Evolutionary conservation across 2,113 vertebrate genomes (phyloP).

Genomic region (Silurus asotus): DNA sequence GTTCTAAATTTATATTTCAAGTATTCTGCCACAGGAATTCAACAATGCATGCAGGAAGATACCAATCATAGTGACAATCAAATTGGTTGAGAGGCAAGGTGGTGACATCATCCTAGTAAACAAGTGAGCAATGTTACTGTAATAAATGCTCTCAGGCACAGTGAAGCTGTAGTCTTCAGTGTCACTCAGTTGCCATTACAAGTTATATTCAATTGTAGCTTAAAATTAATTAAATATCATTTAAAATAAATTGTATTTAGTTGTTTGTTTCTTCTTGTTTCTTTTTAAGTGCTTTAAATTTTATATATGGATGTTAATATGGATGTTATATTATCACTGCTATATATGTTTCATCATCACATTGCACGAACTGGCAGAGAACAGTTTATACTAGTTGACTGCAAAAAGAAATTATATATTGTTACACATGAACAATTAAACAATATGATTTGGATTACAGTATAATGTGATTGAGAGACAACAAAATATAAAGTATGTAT

Average conservation of each 20-base stretch:
- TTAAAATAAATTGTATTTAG: not conserved
- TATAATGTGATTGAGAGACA: not conserved
- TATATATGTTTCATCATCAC: conserved; percentile 23
- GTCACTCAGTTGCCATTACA: not conserved
- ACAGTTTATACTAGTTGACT: not conserved
- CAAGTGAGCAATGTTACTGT: not conserved
- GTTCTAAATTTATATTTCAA: not conserved
- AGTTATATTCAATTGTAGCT: conserved; percentile 7
- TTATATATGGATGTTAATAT: not conserved
- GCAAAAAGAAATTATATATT: not conserved
- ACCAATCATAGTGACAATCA: not conserved
- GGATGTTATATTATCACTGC: conserved; percentile 16
- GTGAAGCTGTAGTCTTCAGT: not conserved
- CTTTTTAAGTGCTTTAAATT: not conserved
- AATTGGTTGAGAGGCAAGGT: not conserved
- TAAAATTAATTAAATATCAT: not conserved
- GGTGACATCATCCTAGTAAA: conserved; percentile 1
- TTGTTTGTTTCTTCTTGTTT: not conserved
- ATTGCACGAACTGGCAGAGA: conserved; percentile 18
- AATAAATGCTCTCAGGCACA: conserved; percentile 21
- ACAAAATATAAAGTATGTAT: not conserved
- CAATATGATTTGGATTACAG: not conserved
- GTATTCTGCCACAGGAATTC: not conserved
- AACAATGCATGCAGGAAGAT: not conserved
- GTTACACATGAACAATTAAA: not conserved